These are phyloP conservation scores for Eucera pruinosa DNA, from an alignment of 2,888 invertebrate genomes.

Conservation along the genomic window DNA sequence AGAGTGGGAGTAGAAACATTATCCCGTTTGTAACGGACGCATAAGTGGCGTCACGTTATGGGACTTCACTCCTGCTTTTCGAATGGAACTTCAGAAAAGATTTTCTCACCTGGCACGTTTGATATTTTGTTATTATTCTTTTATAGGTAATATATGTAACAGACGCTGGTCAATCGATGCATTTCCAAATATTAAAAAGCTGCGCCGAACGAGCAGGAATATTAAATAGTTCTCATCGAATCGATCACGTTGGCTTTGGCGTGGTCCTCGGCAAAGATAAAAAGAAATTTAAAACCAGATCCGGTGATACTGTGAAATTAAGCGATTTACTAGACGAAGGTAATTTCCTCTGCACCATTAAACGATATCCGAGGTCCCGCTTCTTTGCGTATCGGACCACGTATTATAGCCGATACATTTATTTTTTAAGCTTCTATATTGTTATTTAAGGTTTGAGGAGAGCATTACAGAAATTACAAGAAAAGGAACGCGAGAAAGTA, in stretches of 20 bases:
- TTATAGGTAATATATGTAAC: slow-evolving; percentile 87
- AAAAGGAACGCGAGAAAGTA: slow-evolving; percentile 94
- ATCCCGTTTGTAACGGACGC: too few species aligned
- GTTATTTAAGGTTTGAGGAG: slow-evolving; percentile 87
- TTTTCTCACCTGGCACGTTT: too few species aligned
- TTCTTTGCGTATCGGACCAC: too few species aligned
- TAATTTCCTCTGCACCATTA: slow-evolving; percentile 51
- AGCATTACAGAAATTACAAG: slow-evolving; percentile 92
- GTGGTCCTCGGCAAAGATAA: slow-evolving; percentile 99
- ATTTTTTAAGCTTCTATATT: not conserved
- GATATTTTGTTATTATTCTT: slow-evolving; percentile 58
- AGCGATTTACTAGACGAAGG: slow-evolving; percentile 96
- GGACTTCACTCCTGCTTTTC: too few species aligned
- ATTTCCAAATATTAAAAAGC: slow-evolving; percentile 91
- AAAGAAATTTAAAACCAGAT: slow-evolving; percentile 99
- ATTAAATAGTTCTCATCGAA: slow-evolving; percentile 87
- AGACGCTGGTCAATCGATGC: slow-evolving; percentile 94
- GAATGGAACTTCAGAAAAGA: too few species aligned
- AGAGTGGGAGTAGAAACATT: too few species aligned
- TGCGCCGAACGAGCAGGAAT: slow-evolving; percentile 93
- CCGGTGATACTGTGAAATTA: slow-evolving; percentile 97
- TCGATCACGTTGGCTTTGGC: slow-evolving; percentile 98
- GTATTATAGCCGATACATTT: not conserved
- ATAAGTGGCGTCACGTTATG: too few species aligned
- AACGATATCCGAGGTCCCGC: too few species aligned